Base-by-base conservation (phyloP, 2,113 vertebrate genomes). In the Patagioenas fasciata region DNA sequence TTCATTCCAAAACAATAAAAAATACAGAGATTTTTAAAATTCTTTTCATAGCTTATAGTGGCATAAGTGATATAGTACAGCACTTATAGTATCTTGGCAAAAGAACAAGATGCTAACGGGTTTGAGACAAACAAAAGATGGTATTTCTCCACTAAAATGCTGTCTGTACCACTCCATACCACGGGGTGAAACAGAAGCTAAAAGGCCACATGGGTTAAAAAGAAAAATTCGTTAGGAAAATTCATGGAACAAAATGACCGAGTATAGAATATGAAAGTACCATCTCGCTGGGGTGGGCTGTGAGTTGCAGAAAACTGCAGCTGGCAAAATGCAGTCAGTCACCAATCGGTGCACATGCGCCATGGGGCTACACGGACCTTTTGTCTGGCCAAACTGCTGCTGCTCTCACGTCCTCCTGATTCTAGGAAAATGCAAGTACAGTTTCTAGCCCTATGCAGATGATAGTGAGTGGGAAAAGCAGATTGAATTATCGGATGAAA, bases 1-100 rank as follows among this genome's bases (percentile, higher is more conserved):
- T 92, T 92, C 91, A 3, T 38, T 91, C 57, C 62, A 80, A 85
- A 96, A 61, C 23, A 84, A 75, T 78, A 69, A 69, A 84, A 88
- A 65, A 48, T 28, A n/a, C 3, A 2, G 25, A 62, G 12, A 19
- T 60, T 50, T 81, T 71, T 26, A 17, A 17, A 44, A 44, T 44
- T 20, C 10, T 67, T 85, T 69, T 54, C 66, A 70, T 64, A 62
- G 40, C 51, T 85, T 80, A 9, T 15, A 34, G 53, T 54, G 31
- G 50, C 70, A 85, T 13, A 83, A 79, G 7, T 47, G 28, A 44
- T 54, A 53, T 4, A 58, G 16, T 25, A 79, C 24, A 91, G 50
- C 11, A 5, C 10, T 79, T 32, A 51, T 4, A 73, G 64, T 28
- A 57, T 6, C 9, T 69, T 3, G 0, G 31, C 42, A 69, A 74